Percentiles rank a stretch among this genome's conserved stretches.
Conservation (phyloP, 2,113 vertebrate genomes). For the Chinchilla lanigera region DNA sequence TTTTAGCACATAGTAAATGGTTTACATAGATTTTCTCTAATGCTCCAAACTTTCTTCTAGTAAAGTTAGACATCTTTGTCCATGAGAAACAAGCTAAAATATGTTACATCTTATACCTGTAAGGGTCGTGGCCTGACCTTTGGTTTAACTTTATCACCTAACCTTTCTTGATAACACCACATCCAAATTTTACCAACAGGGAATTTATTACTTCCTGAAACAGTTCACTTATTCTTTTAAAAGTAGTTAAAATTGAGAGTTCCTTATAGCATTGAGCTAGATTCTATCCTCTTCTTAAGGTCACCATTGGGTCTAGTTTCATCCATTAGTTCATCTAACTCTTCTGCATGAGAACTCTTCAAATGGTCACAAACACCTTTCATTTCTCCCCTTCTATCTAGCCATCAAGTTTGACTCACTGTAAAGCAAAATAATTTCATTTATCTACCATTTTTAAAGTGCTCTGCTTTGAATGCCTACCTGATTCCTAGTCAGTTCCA, state of each 20-base stretch:
- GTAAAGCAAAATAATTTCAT: not conserved
- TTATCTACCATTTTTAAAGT: not conserved
- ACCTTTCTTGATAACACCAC: not conserved
- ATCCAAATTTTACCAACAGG: not conserved
- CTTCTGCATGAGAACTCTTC: constrained; percentile 2
- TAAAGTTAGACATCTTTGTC: not conserved
- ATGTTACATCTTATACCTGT: not conserved
- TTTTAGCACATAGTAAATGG: not conserved
- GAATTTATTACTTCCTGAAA: not conserved
- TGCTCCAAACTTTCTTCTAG: not conserved
- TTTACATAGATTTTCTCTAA: constrained; percentile 19
- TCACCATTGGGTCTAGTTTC: not conserved
- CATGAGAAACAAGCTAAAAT: not conserved
- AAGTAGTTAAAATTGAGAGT: not conserved
- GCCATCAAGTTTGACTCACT: not conserved
- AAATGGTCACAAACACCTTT: not conserved
- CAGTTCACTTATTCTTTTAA: not conserved
- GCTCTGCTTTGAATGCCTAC: constrained; percentile 3
- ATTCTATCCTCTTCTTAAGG: not conserved
- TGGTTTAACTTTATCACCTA: not conserved
- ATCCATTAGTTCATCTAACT: not conserved
- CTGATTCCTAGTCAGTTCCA: not conserved
- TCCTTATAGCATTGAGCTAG: not conserved
- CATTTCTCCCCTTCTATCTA: not conserved
- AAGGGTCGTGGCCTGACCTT: not conserved